Evolutionary conservation across 37 sponge, comb jelly and placozoan genomes (phyloP), one percentile per base, ranked within the genome.

Genomic region (Beroe forskalii): DNA sequence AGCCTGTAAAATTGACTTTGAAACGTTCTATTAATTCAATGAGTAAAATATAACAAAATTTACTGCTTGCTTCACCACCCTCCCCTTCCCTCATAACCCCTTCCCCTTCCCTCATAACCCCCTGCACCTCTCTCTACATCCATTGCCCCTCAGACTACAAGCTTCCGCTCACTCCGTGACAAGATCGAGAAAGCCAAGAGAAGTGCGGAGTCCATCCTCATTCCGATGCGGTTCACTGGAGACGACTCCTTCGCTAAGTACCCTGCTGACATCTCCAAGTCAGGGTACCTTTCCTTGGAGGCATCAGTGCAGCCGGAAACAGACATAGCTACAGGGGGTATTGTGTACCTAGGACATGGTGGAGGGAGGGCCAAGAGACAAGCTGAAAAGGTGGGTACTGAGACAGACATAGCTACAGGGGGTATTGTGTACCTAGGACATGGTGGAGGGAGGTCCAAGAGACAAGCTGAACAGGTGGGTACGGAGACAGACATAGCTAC

Each of bases 111-210:
- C n/a, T n/a, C n/a, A n/a, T n/a, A n/a, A n/a, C n/a, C n/a, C n/a
- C n/a, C n/a, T n/a, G n/a, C n/a, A n/a, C n/a, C n/a, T n/a, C n/a
- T n/a, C n/a, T n/a, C n/a, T n/a, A n/a, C n/a, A n/a, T n/a, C n/a
- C n/a, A n/a, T 63, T 63, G 3, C 9, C 9, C n/a, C 22, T 39
- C 75, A 72, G 75, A 37, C 40, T 72, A 72, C 75, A 72, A 72
- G 39, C 20, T 72, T n/a, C 6, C 31, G 40, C 12, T 38, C 40
- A 3, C 75, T 72, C 20, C 19, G 75, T 36, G 75, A 72, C 39
- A 72, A 72, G 75, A 72, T 72, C 31, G 75, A 72, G 40, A 72
- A 37, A 37, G 75, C 75, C 9, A 72, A 72, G 40, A 35, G 75
- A 4, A 37, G 40, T 38, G 75, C 35, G 6, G 40, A 72, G 39